These are phyloP conservation scores for Neoitamus cyanurus DNA, from an alignment of 2,888 invertebrate species.

Conservation along the genomic window DNA sequence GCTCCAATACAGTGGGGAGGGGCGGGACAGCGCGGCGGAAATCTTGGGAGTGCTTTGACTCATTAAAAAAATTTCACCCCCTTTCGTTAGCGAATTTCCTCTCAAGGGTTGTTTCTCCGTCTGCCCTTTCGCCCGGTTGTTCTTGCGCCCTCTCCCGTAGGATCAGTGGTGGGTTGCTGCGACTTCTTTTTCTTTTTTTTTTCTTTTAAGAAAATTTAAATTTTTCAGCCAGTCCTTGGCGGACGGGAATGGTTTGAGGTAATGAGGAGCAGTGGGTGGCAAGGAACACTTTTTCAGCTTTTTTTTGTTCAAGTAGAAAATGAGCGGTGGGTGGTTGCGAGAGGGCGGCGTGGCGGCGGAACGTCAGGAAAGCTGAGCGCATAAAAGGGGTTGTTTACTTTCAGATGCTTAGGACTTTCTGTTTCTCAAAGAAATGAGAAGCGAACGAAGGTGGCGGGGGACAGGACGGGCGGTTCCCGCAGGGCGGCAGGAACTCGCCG, in stretches of 20 bases:
- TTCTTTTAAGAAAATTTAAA: slow-evolving; percentile 45
- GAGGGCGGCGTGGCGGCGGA: not conserved
- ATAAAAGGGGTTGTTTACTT: slow-evolving; percentile 47
- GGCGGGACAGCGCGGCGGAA: not conserved
- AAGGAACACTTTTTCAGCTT: slow-evolving; percentile 9
- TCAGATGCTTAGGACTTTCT: slow-evolving; percentile 43
- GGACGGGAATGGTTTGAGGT: not conserved
- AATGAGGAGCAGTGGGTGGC: slow-evolving; percentile 38
- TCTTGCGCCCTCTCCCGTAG: slow-evolving; percentile 2
- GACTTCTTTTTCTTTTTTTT: slow-evolving; percentile 31
- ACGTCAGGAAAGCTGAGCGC: slow-evolving; percentile 34
- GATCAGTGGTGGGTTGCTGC: slow-evolving; percentile 32
- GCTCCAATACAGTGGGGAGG: not conserved
- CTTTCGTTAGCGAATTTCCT: slow-evolving; percentile 44
- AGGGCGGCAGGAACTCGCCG: not conserved
- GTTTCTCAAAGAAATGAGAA: slow-evolving; percentile 42
- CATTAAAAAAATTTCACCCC: slow-evolving; percentile 44
- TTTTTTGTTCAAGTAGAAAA: slow-evolving; percentile 44
- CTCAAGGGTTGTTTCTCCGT: slow-evolving; percentile 42
- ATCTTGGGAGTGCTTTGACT: slow-evolving; percentile 37
- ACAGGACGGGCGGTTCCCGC: not conserved
- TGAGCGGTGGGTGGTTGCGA: slow-evolving; percentile 24
- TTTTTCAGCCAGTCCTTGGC: slow-evolving; percentile 42
- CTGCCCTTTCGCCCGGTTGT: slow-evolving; percentile 33
- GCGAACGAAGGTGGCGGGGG: not conserved